Conservation (phyloP, 2,888 invertebrate genomes). For the Drosophila tanythrix region DNA sequence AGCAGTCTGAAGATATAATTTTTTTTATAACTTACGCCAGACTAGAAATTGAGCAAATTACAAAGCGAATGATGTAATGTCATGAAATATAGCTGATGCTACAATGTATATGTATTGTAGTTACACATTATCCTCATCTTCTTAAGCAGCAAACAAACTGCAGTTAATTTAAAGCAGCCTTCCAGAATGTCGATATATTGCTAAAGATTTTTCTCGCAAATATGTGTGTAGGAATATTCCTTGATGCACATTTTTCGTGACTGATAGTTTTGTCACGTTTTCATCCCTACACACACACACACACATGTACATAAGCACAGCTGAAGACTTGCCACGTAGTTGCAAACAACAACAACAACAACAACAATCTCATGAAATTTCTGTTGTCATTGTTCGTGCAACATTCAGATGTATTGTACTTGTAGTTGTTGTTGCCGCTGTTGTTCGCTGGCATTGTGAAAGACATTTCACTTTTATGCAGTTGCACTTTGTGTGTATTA, state of each 20-base stretch:
- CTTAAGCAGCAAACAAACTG: slow-evolving; percentile 19
- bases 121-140: not conserved
- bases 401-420: slow-evolving; percentile 50
- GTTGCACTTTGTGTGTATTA: slow-evolving; percentile 82
- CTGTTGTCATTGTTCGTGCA: slow-evolving; percentile 63
- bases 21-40: no score
- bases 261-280: slow-evolving; percentile 57
- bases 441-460: slow-evolving; percentile 72
- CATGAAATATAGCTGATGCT: slow-evolving; percentile 1
- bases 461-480: slow-evolving; percentile 81
- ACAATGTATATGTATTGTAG: not conserved
- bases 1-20: slow-evolving; percentile 1
- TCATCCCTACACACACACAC: slow-evolving; percentile 24
- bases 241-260: slow-evolving; percentile 28
- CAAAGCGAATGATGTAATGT: slow-evolving; percentile 14
- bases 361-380: slow-evolving; percentile 61
- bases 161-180: slow-evolving; percentile 32
- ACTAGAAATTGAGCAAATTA: no score
- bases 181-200: not conserved
- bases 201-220: not conserved
- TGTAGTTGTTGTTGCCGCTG: slow-evolving; percentile 40
- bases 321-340: slow-evolving; percentile 35
- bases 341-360: slow-evolving; percentile 26
- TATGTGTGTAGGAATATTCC: slow-evolving; percentile 1
- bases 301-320: not conserved